Evolutionary conservation across 1,140 invertebrate genomes (phyloP), one percentile per base, ranked within the genome.

Genomic region (Rhagoletis pomonella): DNA sequence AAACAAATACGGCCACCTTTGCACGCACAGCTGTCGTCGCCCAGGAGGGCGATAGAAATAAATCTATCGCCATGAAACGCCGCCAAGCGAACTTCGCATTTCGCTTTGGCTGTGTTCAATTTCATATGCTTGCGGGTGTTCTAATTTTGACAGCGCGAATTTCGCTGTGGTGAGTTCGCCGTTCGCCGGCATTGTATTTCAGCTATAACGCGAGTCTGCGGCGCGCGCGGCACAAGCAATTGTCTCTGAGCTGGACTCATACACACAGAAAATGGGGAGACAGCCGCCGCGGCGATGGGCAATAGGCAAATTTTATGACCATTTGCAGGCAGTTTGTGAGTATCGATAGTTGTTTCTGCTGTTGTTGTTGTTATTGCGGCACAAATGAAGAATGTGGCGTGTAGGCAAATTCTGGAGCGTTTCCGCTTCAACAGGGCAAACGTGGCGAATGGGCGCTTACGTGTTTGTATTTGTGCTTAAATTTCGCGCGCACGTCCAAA

Each of bases 391-490:
- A 55, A 81, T 58, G 44, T 77, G 47, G 73, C 47, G 47, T 55
- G 73, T 47, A 81, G 73, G n/a, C 47, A 50, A 81, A 81, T 81
- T 81, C 47, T 81, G 73, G 73, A 81, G 73, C 73, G 73, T 81
- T 81, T 81, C 73, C 73, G 73, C 73, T 81, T 81, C 73, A 81
- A 55, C 47, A 19, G 3, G n/a, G n/a, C 42, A 81, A 55, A 55
- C 55, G 73, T 55, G 47, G 73, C 47, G 73, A 50, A 81, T 55
- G 9, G 6, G 5, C n/a, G n/a, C 4, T 4, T 62, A 14, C 9
- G 60, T 62, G 60, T n/a, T 4, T 62, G 4, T 62, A 1, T 62
- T 17, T 62, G 3, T 3, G 17, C 7, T 77, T 77, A n/a, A 42
- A 1, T 62, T 7, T 14, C 17, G 60, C 2, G 17, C 64, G 4